Evolutionary conservation across 2,113 vertebrate genomes (phyloP).

Genomic region (Micronisus gabar): DNA sequence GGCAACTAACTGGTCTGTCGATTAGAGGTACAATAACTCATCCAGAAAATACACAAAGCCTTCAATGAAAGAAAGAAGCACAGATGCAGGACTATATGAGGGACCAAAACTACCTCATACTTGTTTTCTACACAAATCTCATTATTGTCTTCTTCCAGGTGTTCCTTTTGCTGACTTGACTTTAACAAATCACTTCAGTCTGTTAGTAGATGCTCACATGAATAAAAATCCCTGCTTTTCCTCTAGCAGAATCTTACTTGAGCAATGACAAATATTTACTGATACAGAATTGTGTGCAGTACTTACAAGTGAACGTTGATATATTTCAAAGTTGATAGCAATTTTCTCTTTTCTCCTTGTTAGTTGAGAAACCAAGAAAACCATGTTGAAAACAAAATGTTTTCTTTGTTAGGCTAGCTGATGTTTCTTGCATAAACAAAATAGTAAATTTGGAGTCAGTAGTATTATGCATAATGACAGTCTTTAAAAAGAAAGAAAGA

Average conservation of each 20-base stretch:
- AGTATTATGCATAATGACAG: neutral
- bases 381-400: neutral
- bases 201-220: neutral
- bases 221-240: conserved; percentile 5
- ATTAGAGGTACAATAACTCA: neutral
- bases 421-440: neutral
- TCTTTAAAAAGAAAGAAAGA: neutral
- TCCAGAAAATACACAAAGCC: neutral
- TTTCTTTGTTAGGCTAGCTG: neutral
- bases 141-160: conserved; percentile 24
- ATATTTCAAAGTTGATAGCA: neutral
- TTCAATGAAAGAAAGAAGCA: neutral
- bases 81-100: neutral
- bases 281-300: neutral
- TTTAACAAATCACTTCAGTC: conserved; percentile 46
- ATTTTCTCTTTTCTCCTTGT: neutral
- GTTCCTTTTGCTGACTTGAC: conserved; percentile 36
- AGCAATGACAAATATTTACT: neutral
- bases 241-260: neutral
- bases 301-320: neutral
- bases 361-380: neutral
- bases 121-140: conserved; percentile 23
- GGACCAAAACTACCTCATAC: neutral
- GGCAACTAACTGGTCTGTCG: neutral
- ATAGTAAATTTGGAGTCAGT: neutral